Conservation (phyloP, 2,888 invertebrate genomes). For the Drosophila koepferae region DNA sequence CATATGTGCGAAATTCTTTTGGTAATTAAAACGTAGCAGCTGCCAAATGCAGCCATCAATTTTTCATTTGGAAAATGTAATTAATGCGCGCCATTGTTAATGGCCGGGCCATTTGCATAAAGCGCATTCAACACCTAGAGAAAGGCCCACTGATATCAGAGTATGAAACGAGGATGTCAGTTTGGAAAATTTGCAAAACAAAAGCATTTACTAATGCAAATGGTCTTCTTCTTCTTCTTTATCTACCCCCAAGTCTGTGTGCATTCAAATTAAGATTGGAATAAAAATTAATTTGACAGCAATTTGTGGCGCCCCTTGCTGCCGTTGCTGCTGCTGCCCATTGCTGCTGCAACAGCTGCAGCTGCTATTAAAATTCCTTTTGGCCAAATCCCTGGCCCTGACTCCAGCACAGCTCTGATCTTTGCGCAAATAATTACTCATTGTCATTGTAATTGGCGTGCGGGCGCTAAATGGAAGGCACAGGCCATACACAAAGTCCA, state of each 20-base stretch:
- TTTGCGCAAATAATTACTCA: constrained; percentile 78
- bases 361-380: constrained; percentile 65
- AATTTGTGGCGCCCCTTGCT: constrained; percentile 52
- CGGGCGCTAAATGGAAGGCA: constrained; percentile 75
- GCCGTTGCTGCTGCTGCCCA: constrained; percentile 59
- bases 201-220: constrained; percentile 30
- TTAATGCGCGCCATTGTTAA: constrained; percentile 62
- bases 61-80: constrained; percentile 67
- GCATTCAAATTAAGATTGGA: constrained; percentile 59
- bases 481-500: constrained; percentile 7
- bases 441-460: constrained; percentile 80
- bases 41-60: constrained; percentile 31
- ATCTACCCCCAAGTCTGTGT: constrained; percentile 11
- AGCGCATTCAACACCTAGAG: constrained; percentile 35
- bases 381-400: constrained; percentile 29
- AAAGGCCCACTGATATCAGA: constrained; percentile 16
- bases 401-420: constrained; percentile 46
- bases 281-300: constrained; percentile 64
- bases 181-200: constrained; percentile 62
- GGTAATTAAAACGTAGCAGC: constrained; percentile 68
- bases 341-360: constrained; percentile 60
- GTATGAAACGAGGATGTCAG: constrained; percentile 2
- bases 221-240: not conserved
- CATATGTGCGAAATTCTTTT: constrained; percentile 76
- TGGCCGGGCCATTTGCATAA: constrained; percentile 62